These are phyloP conservation scores for Rallus crepitans DNA, from an alignment of 2,797 vertebrate genomes.

Conservation along the genomic window DNA sequence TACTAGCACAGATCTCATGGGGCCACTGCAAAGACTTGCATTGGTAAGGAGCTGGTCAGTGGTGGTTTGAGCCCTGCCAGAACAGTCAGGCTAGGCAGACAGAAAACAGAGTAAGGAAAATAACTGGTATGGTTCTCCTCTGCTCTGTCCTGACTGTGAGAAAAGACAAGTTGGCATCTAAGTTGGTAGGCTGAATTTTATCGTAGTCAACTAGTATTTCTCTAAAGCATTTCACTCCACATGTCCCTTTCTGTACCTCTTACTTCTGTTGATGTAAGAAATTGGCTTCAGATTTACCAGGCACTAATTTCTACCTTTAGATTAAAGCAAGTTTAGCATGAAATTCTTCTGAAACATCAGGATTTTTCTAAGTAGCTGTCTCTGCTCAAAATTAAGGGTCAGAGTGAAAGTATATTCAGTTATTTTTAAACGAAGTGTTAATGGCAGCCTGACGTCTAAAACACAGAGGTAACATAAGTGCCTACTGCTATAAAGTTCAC, in stretches of 20 bases:
- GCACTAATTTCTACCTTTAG: not conserved
- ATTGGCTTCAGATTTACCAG: not conserved
- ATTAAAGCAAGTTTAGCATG: not conserved
- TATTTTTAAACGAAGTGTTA: not conserved
- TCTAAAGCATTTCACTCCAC: not conserved
- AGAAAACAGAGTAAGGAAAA: not conserved
- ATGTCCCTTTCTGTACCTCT: not conserved
- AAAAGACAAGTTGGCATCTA: not conserved
- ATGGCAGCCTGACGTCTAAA: not conserved
- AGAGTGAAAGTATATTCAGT: not conserved
- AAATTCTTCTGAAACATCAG: not conserved
- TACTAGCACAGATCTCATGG: not conserved
- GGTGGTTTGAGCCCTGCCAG: not conserved
- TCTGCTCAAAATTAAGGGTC: not conserved
- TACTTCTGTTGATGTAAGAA: not conserved
- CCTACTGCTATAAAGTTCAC: not conserved
- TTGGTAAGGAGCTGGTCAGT: not conserved
- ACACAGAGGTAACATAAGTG: not conserved
- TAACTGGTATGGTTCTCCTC: not conserved
- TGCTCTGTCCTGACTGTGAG: not conserved
- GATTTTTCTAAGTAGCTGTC: not conserved
- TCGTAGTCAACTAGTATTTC: not conserved
- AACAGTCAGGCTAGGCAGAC: not conserved
- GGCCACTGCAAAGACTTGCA: not conserved
- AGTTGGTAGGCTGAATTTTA: not conserved